Conservation (phyloP, 2,113 vertebrate genomes). For the Spilogale gracilis region DNA sequence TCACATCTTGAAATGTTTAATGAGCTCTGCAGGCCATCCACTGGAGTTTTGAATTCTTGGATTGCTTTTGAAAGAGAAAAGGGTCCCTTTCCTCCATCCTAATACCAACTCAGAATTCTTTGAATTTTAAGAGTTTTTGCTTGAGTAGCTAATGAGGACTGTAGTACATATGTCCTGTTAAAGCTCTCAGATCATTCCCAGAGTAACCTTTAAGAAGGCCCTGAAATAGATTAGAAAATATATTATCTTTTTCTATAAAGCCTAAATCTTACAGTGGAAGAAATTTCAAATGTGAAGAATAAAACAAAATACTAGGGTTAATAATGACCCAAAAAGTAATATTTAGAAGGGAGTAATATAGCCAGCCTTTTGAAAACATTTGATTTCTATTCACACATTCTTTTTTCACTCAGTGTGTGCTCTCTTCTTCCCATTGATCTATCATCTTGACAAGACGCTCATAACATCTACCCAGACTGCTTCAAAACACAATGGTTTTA, state of each 20-base stretch:
- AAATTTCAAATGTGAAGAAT: neutral
- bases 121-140: constrained; percentile 50
- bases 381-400: neutral
- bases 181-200: neutral
- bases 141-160: constrained; percentile 52
- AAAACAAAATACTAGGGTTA: neutral
- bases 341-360: neutral
- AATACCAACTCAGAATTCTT: neutral
- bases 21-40: neutral
- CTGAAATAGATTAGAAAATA: constrained; percentile 54
- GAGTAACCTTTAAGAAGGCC: constrained; percentile 27
- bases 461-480: neutral
- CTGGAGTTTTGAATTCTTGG: neutral
- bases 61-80: neutral
- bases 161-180: neutral
- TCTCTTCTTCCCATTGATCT: neutral
- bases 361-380: neutral
- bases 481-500: constrained; percentile 29
- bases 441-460: neutral
- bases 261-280: neutral
- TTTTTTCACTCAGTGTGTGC: neutral
- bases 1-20: constrained; percentile 27
- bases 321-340: neutral
- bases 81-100: neutral
- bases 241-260: constrained; percentile 37